Percentiles rank a stretch among this genome's conserved stretches.
Evolutionary conservation across 2,113 vertebrate genomes (phyloP).

Genomic region (Centrocercus urophasianus): DNA sequence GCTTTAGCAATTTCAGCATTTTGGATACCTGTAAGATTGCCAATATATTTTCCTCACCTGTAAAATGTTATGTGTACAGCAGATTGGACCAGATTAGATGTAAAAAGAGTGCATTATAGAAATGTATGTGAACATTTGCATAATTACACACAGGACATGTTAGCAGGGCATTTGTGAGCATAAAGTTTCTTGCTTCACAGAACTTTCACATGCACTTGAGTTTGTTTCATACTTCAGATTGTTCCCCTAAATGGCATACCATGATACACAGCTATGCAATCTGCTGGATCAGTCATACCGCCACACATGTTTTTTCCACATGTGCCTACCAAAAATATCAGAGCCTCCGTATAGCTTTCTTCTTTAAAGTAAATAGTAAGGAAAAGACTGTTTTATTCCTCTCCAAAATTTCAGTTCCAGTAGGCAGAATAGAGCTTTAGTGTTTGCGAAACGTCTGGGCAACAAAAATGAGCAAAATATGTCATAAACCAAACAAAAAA

Average conservation of each 20-base stretch:
- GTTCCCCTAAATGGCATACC: background rate
- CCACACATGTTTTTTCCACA: constrained; percentile 32
- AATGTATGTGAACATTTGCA: background rate
- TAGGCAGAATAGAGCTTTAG: background rate
- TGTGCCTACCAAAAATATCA: constrained; percentile 43
- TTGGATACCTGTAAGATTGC: background rate
- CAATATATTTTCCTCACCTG: background rate
- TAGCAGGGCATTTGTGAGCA: background rate
- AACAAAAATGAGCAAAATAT: background rate
- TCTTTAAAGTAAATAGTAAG: constrained; percentile 17
- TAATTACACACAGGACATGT: background rate
- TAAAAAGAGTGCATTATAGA: background rate
- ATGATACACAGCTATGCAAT: background rate
- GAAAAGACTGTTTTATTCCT: background rate
- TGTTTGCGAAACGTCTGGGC: background rate
- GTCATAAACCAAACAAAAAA: background rate
- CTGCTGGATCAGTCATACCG: constrained; percentile 1
- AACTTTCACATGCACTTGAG: background rate
- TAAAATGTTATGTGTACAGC: background rate
- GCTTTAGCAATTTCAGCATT: background rate
- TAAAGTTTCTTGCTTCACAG: background rate
- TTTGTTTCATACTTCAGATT: constrained; percentile 15
- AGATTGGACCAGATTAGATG: background rate
- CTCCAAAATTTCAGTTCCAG: constrained; percentile 12
- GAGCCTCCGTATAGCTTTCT: background rate